Conservation (phyloP, 2,797 vertebrate genomes). For the Hyperoplus lanceolatus region DNA sequence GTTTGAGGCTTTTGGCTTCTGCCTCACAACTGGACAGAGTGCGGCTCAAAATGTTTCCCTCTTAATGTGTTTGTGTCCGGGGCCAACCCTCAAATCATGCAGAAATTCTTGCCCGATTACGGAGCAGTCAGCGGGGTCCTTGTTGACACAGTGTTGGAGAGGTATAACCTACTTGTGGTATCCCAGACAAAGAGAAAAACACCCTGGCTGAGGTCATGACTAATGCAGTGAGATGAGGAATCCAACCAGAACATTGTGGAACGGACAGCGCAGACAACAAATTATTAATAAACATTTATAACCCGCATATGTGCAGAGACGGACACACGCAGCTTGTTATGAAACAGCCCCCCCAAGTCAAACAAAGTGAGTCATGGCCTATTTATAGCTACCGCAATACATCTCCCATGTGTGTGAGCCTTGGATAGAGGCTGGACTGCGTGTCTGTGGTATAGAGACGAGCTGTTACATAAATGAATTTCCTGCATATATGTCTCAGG, state of each 20-base stretch:
- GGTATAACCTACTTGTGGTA: slow-evolving; percentile 11
- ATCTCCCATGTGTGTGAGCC: slow-evolving; percentile 65
- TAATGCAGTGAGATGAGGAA: slow-evolving; percentile 14
- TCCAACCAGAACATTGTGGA: not conserved
- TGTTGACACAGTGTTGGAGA: not conserved
- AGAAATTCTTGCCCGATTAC: slow-evolving; percentile 13
- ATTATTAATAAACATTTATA: slow-evolving; percentile 47
- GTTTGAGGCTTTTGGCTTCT: slow-evolving; percentile 62
- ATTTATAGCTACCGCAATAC: slow-evolving; percentile 77
- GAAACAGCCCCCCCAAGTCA: slow-evolving; percentile 78
- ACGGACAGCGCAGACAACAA: slow-evolving; percentile 4
- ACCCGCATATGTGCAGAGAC: slow-evolving; percentile 5
- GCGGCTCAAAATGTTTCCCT: slow-evolving; percentile 48
- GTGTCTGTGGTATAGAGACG: slow-evolving; percentile 58
- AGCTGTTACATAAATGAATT: slow-evolving; percentile 69
- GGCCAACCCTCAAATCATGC: slow-evolving; percentile 20
- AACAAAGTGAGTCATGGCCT: slow-evolving; percentile 80
- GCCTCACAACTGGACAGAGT: slow-evolving; percentile 45
- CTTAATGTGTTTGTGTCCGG: slow-evolving; percentile 13
- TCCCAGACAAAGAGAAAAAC: slow-evolving; percentile 6
- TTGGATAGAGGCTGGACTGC: slow-evolving; percentile 25
- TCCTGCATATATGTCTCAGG: slow-evolving; percentile 43
- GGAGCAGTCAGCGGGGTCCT: not conserved
- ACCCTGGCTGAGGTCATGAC: slow-evolving; percentile 23
- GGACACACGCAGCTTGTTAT: slow-evolving; percentile 63